Percentiles rank a stretch among this genome's conserved stretches.
phyloP scores from a whole-genome alignment of 2,797 vertebrate genomes.

The Hephaestus fuliginosus region DNA sequence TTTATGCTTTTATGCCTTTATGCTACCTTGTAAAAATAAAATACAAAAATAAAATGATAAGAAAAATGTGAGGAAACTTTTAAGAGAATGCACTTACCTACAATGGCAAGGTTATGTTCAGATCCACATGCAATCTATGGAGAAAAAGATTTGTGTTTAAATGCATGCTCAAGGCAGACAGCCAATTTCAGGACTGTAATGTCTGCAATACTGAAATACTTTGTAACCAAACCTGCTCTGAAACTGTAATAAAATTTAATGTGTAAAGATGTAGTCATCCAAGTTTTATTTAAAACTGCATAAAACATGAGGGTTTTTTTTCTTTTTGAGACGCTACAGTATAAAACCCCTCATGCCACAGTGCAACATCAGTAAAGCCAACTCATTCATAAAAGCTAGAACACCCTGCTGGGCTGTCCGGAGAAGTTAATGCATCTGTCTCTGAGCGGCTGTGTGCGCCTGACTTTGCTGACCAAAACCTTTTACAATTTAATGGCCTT shows the following conservation, averaged over 20 bases:
- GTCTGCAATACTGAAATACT: conserved; percentile 12
- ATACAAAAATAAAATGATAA: not conserved
- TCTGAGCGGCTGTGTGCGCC: conserved; percentile 1
- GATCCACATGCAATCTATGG: conserved; percentile 93
- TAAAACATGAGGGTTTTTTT: not conserved
- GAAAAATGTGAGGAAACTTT: conserved; percentile 6
- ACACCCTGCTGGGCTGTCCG: conserved; percentile 20
- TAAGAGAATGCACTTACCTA: conserved; percentile 87
- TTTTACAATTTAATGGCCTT: conserved; percentile 36
- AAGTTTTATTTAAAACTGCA: conserved; percentile 42
- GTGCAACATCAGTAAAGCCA: conserved; percentile 10
- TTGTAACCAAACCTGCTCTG: conserved; percentile 36
- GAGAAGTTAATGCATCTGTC: conserved; percentile 38
- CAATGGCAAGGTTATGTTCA: conserved; percentile 94
- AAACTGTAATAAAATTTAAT: conserved; percentile 49
- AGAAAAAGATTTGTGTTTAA: conserved; percentile 49
- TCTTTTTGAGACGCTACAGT: not conserved
- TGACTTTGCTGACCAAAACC: conserved; percentile 35
- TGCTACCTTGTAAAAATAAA: not conserved
- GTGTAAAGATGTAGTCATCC: conserved; percentile 16
- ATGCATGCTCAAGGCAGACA: conserved; percentile 24
- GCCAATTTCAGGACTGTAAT: conserved; percentile 26
- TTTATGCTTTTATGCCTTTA: conserved; percentile 9
- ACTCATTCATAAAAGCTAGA: conserved; percentile 47
- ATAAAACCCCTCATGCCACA: not conserved